phyloP scores from a whole-genome alignment of 1,140 invertebrate genomes.

The Anastrepha ludens region DNA sequence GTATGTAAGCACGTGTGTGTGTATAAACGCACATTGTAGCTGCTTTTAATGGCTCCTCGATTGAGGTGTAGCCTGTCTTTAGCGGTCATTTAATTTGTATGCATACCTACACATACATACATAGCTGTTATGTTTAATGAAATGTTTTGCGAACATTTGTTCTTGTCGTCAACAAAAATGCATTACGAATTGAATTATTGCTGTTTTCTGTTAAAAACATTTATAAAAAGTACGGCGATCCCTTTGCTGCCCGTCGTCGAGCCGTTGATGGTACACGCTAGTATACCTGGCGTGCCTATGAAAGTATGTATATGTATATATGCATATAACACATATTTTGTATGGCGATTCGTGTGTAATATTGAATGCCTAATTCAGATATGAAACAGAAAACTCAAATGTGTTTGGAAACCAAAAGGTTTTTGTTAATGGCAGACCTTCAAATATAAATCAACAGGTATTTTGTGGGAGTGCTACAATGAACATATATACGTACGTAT shows the following conservation, averaged over 20 bases:
- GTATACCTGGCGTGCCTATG: background rate
- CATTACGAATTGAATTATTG: slow-evolving; percentile 50
- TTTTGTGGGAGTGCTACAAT: too few relatives aligned
- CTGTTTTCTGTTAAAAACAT: slow-evolving; percentile 56
- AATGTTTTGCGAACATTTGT: background rate
- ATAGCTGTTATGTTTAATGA: background rate
- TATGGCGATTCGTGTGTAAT: background rate
- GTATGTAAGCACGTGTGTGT: background rate
- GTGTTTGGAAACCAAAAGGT: too few relatives aligned
- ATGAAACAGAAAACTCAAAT: too few relatives aligned
- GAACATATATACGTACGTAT: background rate
- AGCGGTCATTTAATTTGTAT: background rate
- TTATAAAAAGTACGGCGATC: slow-evolving; percentile 23
- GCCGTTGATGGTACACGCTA: background rate
- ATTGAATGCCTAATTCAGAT: too few relatives aligned
- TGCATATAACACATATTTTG: background rate
- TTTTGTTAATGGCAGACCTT: too few relatives aligned
- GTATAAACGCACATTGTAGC: background rate
- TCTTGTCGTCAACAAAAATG: background rate
- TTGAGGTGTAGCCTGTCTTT: background rate
- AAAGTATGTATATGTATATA: background rate
- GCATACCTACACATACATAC: background rate
- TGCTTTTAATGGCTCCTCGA: slow-evolving; percentile 6
- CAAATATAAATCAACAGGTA: too few relatives aligned
- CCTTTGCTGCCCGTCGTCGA: background rate